Percentiles rank a stretch among this genome's conserved stretches.
Evolutionary conservation across 2,113 vertebrate species (phyloP).

Genomic region (Alethe diademata): DNA sequence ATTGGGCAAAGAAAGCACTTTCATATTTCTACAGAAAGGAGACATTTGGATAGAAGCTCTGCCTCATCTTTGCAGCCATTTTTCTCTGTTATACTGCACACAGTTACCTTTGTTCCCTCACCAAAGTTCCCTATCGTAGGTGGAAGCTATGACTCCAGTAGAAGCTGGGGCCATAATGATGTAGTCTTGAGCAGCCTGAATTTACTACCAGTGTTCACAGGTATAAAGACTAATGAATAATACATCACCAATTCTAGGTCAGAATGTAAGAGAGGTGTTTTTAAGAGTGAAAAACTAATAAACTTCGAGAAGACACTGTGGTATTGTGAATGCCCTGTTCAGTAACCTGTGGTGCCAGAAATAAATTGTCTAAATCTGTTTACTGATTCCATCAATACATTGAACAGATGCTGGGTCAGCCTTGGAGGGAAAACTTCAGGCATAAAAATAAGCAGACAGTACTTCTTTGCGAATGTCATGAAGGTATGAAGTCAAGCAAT

Average conservation of each 20-base stretch:
- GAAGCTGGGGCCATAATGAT: background rate
- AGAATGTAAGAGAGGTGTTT: background rate
- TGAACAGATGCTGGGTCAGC: background rate
- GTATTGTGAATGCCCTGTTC: background rate
- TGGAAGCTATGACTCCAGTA: background rate
- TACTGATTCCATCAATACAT: background rate
- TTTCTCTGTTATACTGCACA: background rate
- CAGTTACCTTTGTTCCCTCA: background rate
- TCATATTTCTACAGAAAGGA: background rate
- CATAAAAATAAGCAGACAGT: background rate
- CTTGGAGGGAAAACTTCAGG: background rate
- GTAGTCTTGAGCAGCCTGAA: background rate
- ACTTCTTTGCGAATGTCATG: background rate
- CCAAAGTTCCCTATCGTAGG: background rate
- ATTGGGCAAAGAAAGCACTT: background rate
- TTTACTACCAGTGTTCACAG: background rate
- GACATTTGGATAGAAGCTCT: background rate
- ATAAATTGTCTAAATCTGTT: background rate
- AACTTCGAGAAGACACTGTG: background rate
- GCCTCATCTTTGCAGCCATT: background rate
- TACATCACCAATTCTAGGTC: background rate
- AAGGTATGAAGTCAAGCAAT: background rate
- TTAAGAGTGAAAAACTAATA: background rate
- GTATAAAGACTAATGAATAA: fast-evolving
- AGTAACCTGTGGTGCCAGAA: background rate